A percentile compares a stretch with the other conserved stretches of the same genome.
phyloP scores from a whole-genome alignment of 2,888 invertebrate genomes.

The Cheilosia variabilis region DNA sequence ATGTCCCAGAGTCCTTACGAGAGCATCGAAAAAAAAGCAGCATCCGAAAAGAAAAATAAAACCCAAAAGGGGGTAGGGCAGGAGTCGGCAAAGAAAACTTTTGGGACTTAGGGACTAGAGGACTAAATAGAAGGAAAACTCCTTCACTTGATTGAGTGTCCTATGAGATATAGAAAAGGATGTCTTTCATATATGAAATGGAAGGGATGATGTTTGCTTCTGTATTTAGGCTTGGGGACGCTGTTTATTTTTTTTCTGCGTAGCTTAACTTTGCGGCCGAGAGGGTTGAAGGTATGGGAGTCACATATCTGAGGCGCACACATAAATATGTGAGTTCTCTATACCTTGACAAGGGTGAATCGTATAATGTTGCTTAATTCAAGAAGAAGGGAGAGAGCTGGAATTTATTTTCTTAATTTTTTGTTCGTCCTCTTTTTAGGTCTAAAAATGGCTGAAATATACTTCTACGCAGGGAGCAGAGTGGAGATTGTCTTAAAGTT shows the following conservation, averaged over 20 bases:
- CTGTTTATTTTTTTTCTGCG: conserved; percentile 9
- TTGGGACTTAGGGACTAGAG: conserved; percentile 57
- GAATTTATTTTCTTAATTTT: conserved; percentile 71
- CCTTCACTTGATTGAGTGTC: conserved; percentile 75
- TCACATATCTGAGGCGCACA: conserved; percentile 55
- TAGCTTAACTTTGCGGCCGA: conserved; percentile 71
- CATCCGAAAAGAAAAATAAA: conserved; percentile 41
- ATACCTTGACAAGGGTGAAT: conserved; percentile 71
- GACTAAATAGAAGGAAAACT: conserved; percentile 67
- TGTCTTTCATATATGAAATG: conserved; percentile 64
- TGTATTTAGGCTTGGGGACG: conserved; percentile 33
- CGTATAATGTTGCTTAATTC: conserved; percentile 52
- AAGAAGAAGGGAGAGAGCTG: conserved; percentile 40
- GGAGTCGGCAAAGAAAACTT: conserved; percentile 52
- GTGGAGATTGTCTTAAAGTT: conserved; percentile 62
- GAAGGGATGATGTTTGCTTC: conserved; percentile 68
- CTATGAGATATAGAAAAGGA: conserved; percentile 71
- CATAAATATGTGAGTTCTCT: conserved; percentile 52
- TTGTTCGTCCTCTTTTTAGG: conserved; percentile 51
- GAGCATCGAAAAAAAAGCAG: conserved; percentile 12
- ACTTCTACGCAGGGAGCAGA: not conserved
- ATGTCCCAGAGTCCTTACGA: conserved; percentile 32
- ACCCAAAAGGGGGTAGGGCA: conserved; percentile 26
- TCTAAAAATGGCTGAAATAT: conserved; percentile 45
- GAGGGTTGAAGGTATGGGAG: conserved; percentile 69